Conservation (phyloP, 2,888 invertebrate genomes). For the Meteorus colon region DNA sequence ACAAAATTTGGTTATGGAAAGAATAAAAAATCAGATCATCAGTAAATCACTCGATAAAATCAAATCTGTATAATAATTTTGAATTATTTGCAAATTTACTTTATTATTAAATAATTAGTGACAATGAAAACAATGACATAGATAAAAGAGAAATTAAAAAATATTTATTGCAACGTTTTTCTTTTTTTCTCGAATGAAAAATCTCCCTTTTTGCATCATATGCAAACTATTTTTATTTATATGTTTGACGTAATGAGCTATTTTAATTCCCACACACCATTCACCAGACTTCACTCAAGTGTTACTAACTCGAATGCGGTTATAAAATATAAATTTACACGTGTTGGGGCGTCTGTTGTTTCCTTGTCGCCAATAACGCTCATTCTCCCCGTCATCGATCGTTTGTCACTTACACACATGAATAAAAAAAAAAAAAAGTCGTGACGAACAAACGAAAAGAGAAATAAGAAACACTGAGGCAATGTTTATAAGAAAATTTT, state of each 20-base stretch:
- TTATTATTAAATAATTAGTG: too few species aligned
- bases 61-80: too few species aligned
- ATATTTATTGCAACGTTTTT: too few species aligned
- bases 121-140: too few species aligned
- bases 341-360: conserved; percentile 50
- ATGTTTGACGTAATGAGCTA: conserved; percentile 43
- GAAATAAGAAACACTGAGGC: background rate
- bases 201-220: background rate
- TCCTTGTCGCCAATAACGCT: conserved; percentile 37
- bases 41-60: too few species aligned
- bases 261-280: conserved; percentile 65
- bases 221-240: background rate
- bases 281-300: conserved; percentile 65
- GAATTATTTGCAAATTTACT: too few species aligned
- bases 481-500: background rate
- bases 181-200: too few species aligned
- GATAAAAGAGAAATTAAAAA: too few species aligned
- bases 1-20: too few species aligned
- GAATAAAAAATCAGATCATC: too few species aligned
- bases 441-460: background rate
- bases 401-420: background rate
- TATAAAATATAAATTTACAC: conserved; percentile 22
- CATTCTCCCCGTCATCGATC: conserved; percentile 29
- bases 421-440: conserved; percentile 2
- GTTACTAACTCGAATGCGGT: conserved; percentile 60